Conservation (phyloP, 2,113 vertebrate genomes). For the Brevimyrus niger region DNA sequence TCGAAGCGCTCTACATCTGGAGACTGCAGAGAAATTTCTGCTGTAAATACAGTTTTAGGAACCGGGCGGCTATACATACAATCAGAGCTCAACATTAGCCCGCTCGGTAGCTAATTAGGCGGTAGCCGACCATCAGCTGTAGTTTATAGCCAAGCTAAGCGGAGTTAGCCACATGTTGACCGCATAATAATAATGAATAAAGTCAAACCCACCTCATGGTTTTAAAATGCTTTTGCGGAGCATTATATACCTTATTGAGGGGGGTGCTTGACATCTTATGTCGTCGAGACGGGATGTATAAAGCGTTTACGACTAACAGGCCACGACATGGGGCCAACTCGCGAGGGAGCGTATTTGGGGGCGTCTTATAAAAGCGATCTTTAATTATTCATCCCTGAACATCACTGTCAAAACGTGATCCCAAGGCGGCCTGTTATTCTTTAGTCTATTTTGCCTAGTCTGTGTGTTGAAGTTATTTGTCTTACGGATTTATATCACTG, state of each 20-base stretch:
- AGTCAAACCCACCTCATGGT: neutral
- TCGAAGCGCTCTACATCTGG: neutral
- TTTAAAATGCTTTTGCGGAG: neutral
- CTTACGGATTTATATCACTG: neutral
- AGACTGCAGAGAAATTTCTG: neutral
- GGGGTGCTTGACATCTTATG: neutral
- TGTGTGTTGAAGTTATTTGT: neutral
- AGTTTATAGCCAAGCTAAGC: neutral
- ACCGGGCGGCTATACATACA: neutral
- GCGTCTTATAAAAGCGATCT: neutral
- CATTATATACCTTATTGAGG: neutral
- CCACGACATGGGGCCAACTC: slow-evolving; percentile 1
- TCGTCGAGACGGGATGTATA: neutral
- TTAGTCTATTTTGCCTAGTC: neutral
- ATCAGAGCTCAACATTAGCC: slow-evolving; percentile 7
- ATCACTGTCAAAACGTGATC: neutral
- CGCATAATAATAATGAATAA: neutral
- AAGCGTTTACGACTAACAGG: slow-evolving; percentile 8
- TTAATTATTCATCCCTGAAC: neutral
- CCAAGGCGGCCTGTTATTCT: neutral
- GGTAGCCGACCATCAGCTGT: neutral
- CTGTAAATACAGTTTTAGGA: neutral
- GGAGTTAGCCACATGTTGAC: neutral
- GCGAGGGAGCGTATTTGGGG: neutral
- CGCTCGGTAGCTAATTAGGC: slow-evolving; percentile 2